A percentile compares a stretch with the other conserved stretches of the same genome.
Conservation (phyloP, 2,797 vertebrate species). For the Xenopus petersii region DNA sequence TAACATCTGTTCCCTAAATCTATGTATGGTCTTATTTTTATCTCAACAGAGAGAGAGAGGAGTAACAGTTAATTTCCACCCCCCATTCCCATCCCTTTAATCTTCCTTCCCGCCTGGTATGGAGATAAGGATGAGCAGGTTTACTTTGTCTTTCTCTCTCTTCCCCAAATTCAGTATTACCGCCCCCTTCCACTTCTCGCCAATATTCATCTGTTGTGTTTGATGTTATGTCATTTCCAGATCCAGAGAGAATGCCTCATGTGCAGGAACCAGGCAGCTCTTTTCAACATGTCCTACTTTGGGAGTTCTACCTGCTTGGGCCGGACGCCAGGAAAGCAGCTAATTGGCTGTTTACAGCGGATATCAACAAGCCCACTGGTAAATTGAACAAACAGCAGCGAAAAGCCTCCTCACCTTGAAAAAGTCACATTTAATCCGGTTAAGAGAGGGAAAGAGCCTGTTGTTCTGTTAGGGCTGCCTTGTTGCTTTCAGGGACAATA, state of each 20-base stretch:
- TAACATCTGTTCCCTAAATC: too few relatives aligned
- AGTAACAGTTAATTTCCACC: too few relatives aligned
- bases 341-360: conserved; percentile 90
- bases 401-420: too few relatives aligned
- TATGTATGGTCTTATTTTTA: too few relatives aligned
- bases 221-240: conserved; percentile 61
- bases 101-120: too few relatives aligned
- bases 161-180: not conserved
- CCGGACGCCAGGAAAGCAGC: conserved; percentile 83
- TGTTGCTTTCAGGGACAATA: too few relatives aligned
- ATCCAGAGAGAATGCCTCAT: conserved; percentile 85
- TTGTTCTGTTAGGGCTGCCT: too few relatives aligned
- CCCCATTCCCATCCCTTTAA: too few relatives aligned
- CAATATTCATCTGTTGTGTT: conserved; percentile 30
- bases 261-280: conserved; percentile 78
- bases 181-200: not conserved
- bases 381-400: conserved; percentile 14
- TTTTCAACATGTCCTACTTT: conserved; percentile 98
- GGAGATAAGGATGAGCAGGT: not conserved
- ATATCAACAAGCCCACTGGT: conserved; percentile 88
- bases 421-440: too few relatives aligned
- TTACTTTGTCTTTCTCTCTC: not conserved
- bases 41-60: too few relatives aligned
- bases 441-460: too few relatives aligned
- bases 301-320: conserved; percentile 93